A percentile compares a stretch with the other conserved stretches of the same genome.
These are phyloP conservation scores for Luperina nickerlii DNA, from an alignment of 2,888 invertebrate species.

Conservation along the genomic window DNA sequence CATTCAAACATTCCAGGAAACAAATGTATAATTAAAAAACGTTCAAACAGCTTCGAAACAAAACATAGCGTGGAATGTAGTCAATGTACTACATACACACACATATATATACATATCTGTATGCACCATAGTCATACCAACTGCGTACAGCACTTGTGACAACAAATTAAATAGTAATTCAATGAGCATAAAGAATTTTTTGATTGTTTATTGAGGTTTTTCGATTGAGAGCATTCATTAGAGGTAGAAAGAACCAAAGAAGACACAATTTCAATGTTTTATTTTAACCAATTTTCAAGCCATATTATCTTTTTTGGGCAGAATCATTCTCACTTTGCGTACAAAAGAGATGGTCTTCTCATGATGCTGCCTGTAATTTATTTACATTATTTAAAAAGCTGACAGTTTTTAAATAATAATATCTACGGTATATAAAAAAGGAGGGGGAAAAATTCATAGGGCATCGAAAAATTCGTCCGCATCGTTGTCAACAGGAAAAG, in stretches of 20 bases:
- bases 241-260: background rate
- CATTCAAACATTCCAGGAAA: constrained; percentile 67
- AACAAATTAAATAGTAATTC: constrained; percentile 75
- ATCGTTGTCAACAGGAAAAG: background rate
- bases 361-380: background rate
- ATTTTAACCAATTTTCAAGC: background rate
- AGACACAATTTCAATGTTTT: background rate
- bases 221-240: constrained; percentile 17
- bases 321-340: background rate
- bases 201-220: constrained; percentile 1
- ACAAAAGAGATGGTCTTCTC: background rate
- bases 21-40: constrained; percentile 65
- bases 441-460: background rate
- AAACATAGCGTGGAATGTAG: constrained; percentile 70
- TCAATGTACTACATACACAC: constrained; percentile 23
- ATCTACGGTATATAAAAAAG: background rate
- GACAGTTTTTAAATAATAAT: background rate
- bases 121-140: constrained; percentile 56
- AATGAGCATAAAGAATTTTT: constrained; percentile 55
- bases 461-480: background rate
- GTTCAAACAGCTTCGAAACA: constrained; percentile 62
- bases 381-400: background rate
- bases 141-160: constrained; percentile 75
- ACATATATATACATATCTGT: constrained; percentile 33
- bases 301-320: background rate